Base-by-base conservation (phyloP, 2,113 vertebrate genomes). In the Rhabdornis inornatus region DNA sequence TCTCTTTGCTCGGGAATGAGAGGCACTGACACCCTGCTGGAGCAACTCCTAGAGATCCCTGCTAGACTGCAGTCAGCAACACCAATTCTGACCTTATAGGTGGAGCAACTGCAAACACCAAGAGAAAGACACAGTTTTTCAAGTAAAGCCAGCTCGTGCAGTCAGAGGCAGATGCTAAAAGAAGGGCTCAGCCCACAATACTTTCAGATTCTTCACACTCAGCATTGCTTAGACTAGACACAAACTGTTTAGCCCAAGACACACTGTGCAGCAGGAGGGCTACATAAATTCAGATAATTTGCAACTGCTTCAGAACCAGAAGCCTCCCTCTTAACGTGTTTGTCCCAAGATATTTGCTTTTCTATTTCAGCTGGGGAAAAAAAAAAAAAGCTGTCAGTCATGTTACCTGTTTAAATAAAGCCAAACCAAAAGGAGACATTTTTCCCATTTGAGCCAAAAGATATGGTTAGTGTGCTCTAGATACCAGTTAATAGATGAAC, bases 241-340 rank as follows among this genome's bases (percentile, higher is more conserved):
- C 45, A 83, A 52, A 31, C 24, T 21, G 61, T 28, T 61, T 63
- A 63, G 42, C 20, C 31, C 53, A 47, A 56, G 53, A 49, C 8
- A 8, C 11, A 52, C 44, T 35, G 45, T 60, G 35, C 6, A 9
- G 69, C 27, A 71, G 50, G 24, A 72, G 3, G 3, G 33, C 33
- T 6, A 22, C 2, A 1, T 14, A 61, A 70, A 94, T 33, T 23
- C 57, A 68, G 11, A 37, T 39, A 22, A 37, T 22, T 56, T 64
- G n/a, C 30, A 63, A 39, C 49, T 70, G 24, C 39, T 74, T 44
- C 63, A 87, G 40, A 75, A 63, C 25, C 53, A 85, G 45, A 78
- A 79, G 45, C 28, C 35, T 72, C 28, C n/a, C 3, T 42, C 39
- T 70, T 37, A 65, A 47, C 0, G 0, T 18, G 11, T 42, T 68